phyloP scores from a whole-genome alignment of 2,113 vertebrate species.

The Budorcas taxicolor region DNA sequence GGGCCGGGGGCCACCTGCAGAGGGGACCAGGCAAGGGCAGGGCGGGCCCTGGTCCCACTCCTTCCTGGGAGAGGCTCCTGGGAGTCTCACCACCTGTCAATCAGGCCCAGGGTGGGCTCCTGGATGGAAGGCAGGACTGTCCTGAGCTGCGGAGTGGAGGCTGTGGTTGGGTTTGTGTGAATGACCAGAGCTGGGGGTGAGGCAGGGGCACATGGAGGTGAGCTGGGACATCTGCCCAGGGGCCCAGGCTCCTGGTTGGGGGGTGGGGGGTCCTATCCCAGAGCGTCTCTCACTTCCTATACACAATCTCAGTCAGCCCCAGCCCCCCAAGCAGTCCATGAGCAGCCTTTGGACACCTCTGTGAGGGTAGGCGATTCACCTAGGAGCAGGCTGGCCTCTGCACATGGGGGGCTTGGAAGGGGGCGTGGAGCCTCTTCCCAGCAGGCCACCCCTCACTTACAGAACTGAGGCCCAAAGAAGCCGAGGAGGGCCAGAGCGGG shows the following conservation, averaged over 20 bases:
- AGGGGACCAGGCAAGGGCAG: too few relatives aligned
- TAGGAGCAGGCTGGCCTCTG: neutral
- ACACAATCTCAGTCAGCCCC: neutral
- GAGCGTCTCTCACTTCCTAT: neutral
- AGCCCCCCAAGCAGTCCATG: rapidly evolving
- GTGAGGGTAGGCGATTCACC: neutral
- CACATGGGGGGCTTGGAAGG: rapidly evolving
- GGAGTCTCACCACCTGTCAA: neutral
- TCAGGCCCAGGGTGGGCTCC: neutral
- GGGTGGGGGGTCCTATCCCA: rapidly evolving
- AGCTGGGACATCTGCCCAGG: neutral
- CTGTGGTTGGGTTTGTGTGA: neutral
- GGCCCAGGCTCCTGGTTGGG: neutral
- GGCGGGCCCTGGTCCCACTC: neutral
- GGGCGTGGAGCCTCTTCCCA: neutral
- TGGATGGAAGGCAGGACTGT: neutral
- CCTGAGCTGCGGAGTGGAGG: rapidly evolving
- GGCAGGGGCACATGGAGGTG: rapidly evolving
- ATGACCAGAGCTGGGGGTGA: neutral
- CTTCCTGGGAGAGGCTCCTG: rapidly evolving
- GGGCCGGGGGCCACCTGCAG: neutral
- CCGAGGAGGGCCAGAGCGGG: neutral
- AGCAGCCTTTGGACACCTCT: neutral
- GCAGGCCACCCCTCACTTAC: neutral
- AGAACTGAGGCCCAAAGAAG: neutral